A percentile compares a stretch with the other conserved stretches of the same genome.
Conservation (phyloP, 2,797 vertebrate species). For the Schizopygopsis malacanthus region DNA sequence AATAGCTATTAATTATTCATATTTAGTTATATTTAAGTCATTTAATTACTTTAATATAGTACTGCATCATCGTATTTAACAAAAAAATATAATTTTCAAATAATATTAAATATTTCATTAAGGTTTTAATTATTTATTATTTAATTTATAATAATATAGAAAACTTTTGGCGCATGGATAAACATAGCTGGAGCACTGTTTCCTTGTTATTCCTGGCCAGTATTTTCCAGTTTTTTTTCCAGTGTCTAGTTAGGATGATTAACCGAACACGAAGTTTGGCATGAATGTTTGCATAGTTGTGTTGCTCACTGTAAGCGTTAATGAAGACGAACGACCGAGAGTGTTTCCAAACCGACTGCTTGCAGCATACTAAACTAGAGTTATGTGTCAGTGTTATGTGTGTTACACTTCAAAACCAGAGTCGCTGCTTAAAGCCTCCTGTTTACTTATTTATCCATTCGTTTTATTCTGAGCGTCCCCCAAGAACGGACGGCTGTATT, state of each 20-base stretch:
- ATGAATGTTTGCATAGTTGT: background rate
- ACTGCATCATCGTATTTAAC: no score
- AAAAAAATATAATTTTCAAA: no score
- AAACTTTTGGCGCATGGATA: background rate
- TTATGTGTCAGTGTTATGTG: constrained; percentile 14
- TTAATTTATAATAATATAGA: background rate
- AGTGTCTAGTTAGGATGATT: background rate
- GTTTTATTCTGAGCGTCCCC: background rate
- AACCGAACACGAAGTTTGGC: background rate
- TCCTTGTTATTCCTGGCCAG: background rate
- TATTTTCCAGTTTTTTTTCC: background rate
- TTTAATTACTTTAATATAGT: background rate
- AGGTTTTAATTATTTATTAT: background rate
- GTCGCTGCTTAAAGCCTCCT: background rate
- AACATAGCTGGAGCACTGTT: background rate
- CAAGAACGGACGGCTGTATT: background rate
- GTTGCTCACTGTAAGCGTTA: constrained; percentile 5
- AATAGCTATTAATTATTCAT: background rate
- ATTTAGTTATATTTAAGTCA: background rate
- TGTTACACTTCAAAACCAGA: background rate
- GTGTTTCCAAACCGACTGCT: background rate
- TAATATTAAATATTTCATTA: no score
- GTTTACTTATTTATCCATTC: constrained; percentile 22
- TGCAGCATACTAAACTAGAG: background rate
- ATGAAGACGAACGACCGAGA: constrained; percentile 14